Evolutionary conservation across 2,113 vertebrate genomes (phyloP), one percentile per base, ranked within the genome.

Genomic region (Labrus mixtus): DNA sequence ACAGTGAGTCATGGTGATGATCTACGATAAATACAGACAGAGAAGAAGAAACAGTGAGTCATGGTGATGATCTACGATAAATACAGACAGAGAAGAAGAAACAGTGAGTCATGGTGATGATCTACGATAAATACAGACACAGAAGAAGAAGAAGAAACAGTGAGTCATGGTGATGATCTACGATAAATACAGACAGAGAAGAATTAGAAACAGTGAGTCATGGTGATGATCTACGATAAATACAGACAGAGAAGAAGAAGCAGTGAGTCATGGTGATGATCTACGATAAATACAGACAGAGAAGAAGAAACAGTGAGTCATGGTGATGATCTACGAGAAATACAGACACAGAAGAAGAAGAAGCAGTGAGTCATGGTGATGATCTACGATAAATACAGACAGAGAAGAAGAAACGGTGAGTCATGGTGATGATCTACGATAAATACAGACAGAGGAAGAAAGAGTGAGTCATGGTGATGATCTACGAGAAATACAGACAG

Each of bases 241-340:
- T 3, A 68, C 10, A 68, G 8, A 5, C 20, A 17, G 13, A 55
- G 33, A 61, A 60, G 20, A 33, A 95, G 41, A 77, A 89, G 79
- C 95, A 95, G 87, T 95, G 93, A 1, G 93, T 95, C 95, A 95
- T 95, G 43, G 86, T 91, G 79, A 95, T 78, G 73, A 95, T 94
- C 95, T 95, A 57, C 12, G 45, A 70, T 10, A 22, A 33, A 65
- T 3, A 68, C 8, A 68, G 8, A 5, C 10, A 17, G 13, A 55
- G 11, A 91, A 90, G 43, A 94, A 95, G 45, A 77, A 89, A 78
- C 95, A 95, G 87, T 95, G 94, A 1, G 93, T 95, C 95, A 95
- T 95, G 43, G 86, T 91, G 79, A 95, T 79, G 75, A 95, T 94
- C 95, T 95, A 57, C 12, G 45, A 70, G 12, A 22, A 33, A 65